Evolutionary conservation across 92 coral and sea anemone species (phyloP).

Genomic region (Porites rus): DNA sequence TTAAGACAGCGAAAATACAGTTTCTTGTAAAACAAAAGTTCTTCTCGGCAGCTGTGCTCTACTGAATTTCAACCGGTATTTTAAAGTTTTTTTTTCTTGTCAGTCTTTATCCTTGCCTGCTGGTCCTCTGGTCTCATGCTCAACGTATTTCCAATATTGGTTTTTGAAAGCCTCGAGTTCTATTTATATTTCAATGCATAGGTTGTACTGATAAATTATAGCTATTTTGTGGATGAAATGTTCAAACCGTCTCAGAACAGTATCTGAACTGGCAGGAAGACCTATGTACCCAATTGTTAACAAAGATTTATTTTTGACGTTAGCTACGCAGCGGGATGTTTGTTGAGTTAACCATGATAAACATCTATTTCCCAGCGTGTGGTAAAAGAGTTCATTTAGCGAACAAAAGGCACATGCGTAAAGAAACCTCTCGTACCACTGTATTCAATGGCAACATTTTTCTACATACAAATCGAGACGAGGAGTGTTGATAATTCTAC

Average conservation of each 20-base stretch:
- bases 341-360: conserved; percentile 64
- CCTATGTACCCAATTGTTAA: conserved; percentile 28
- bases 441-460: conserved; percentile 34
- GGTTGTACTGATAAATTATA: not conserved
- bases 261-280: not conserved
- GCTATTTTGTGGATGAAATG: not conserved
- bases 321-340: conserved; percentile 48
- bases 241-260: not conserved
- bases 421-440: not conserved
- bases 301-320: conserved; percentile 43
- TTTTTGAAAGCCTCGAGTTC: not conserved
- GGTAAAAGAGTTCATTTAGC: conserved; percentile 61
- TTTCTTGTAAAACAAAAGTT: not conserved
- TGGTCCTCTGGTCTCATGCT: not conserved
- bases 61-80: not conserved
- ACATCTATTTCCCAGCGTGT: conserved; percentile 52
- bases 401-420: conserved; percentile 52
- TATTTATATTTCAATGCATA: not conserved
- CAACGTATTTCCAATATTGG: not conserved
- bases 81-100: not conserved
- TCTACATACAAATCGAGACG: conserved; percentile 38
- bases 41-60: not conserved
- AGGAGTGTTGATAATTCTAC: conserved; percentile 16
- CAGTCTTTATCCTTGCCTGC: not conserved
- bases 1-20: not conserved